Conservation (phyloP, 1,140 invertebrate genomes). For the Brachionus paranguensis region DNA sequence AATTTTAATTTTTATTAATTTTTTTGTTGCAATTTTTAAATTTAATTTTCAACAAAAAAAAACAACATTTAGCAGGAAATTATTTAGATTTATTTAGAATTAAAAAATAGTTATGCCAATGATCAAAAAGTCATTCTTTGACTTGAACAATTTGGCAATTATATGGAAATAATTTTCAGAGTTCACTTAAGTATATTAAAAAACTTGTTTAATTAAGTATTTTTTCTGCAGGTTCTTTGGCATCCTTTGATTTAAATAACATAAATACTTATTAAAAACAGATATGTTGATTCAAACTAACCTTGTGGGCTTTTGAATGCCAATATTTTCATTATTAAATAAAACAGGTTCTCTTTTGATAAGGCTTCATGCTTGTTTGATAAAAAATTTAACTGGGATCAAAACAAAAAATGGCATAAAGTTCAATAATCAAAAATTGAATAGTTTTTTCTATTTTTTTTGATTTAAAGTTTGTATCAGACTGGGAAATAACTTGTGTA, state of each 20-base stretch:
- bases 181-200: not conserved
- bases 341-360: not conserved
- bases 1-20: not conserved
- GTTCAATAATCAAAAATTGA: not conserved
- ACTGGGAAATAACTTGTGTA: not conserved
- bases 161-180: not conserved
- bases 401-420: not conserved
- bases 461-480: not conserved
- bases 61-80: not conserved
- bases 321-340: not conserved
- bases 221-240: not conserved
- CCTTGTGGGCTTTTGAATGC: not conserved
- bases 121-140: too few relatives aligned
- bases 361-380: not conserved
- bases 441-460: not conserved
- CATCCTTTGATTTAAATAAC: not conserved
- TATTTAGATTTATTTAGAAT: not conserved
- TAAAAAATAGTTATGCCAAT: not conserved
- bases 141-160: too few relatives aligned
- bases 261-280: not conserved
- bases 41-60: not conserved
- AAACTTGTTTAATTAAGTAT: not conserved
- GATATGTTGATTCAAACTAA: not conserved
- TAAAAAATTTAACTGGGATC: not conserved
- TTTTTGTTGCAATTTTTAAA: not conserved